Conservation (phyloP, 2,888 invertebrate genomes). For the Plebejus melissa region DNA sequence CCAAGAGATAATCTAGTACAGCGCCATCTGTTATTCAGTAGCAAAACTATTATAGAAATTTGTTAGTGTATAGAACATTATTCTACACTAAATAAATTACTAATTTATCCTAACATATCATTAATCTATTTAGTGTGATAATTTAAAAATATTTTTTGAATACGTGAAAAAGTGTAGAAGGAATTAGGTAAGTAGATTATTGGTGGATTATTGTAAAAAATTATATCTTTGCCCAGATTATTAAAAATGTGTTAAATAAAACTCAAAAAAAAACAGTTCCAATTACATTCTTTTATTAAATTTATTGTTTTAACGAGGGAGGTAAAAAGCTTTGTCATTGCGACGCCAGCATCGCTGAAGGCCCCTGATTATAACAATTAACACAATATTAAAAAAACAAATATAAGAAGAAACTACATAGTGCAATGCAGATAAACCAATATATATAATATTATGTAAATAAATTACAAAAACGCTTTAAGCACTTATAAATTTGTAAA, state of each 20-base stretch:
- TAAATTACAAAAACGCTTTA: background rate
- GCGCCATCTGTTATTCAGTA: slow-evolving; percentile 55
- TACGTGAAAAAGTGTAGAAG: too few species aligned
- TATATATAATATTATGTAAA: background rate
- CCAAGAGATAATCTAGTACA: slow-evolving; percentile 25
- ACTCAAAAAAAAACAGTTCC: slow-evolving; percentile 47
- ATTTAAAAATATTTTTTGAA: too few species aligned
- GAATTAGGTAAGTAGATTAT: too few species aligned
- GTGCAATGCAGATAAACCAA: background rate
- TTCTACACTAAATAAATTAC: too few species aligned
- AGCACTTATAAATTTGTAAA: background rate
- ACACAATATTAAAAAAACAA: background rate
- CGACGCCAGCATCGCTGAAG: slow-evolving; percentile 66
- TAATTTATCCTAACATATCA: too few species aligned
- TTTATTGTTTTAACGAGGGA: slow-evolving; percentile 79
- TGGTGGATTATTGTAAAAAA: background rate
- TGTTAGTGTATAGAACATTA: too few species aligned
- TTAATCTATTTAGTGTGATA: too few species aligned
- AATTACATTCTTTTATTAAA: slow-evolving; percentile 74
- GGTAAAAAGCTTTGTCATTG: slow-evolving; percentile 66
- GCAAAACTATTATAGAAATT: slow-evolving; percentile 31
- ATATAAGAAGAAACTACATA: background rate
- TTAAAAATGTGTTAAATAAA: slow-evolving; percentile 47
- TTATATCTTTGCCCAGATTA: background rate
- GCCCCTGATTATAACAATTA: slow-evolving; percentile 39